Conservation (phyloP, 2,797 vertebrate species). For the Sebastolobus alascanus region DNA sequence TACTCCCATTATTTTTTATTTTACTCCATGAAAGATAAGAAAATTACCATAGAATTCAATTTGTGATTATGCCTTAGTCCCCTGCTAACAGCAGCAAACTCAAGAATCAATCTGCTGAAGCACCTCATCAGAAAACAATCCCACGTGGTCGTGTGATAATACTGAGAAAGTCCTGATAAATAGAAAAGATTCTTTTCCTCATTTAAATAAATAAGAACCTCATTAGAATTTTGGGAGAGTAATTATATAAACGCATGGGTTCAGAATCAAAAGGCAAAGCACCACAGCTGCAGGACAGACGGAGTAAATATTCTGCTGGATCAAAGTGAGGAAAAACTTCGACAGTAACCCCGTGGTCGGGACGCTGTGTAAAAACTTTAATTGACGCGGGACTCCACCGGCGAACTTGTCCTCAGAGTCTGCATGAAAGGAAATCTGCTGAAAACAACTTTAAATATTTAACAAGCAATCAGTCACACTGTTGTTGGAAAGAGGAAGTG, state of each 20-base stretch:
- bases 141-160: not conserved
- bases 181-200: not conserved
- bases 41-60: not conserved
- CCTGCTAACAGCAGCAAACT: not conserved
- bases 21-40: not conserved
- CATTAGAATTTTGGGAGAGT: not conserved
- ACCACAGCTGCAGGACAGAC: conserved; percentile 29
- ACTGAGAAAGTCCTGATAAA: not conserved
- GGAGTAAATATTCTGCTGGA: conserved; percentile 29
- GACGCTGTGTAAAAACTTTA: conserved; percentile 36
- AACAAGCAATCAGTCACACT: conserved; percentile 23
- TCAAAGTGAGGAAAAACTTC: conserved; percentile 36
- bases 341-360: conserved; percentile 9
- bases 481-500: conserved; percentile 17
- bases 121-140: not conserved
- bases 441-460: conserved; percentile 72
- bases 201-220: not conserved
- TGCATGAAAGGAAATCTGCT: conserved; percentile 46
- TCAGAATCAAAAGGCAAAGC: not conserved
- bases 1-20: not conserved
- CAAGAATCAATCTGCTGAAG: not conserved
- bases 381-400: conserved; percentile 20
- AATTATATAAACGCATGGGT: not conserved
- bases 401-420: conserved; percentile 14
- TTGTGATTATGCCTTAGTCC: not conserved